Evolutionary conservation across 2,113 vertebrate genomes (phyloP), one percentile per base, ranked within the genome.

Genomic region (Hyla sarda): DNA sequence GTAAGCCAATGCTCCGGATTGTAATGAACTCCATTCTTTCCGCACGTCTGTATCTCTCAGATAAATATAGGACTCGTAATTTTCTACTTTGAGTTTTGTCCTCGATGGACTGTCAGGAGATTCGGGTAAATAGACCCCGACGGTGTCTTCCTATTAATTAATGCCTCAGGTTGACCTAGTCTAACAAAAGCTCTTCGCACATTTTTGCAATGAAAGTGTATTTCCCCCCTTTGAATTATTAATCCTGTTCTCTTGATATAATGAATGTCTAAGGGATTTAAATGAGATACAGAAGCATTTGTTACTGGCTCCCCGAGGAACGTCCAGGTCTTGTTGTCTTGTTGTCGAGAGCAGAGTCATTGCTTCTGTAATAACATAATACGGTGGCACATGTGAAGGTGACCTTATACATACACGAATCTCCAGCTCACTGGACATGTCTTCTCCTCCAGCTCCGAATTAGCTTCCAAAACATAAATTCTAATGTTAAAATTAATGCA

Each of bases 231-330:
- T 73, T 87, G 67, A 72, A 87, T 82, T 81, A 87, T 62, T 82
- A 87, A 87, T 87, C 84, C 17, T 50, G 37, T 73, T 37, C 77
- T 87, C 78, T 73, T 87, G 85, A 58, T 87, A 87, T 87, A 87
- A 87, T 87, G 85, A 87, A 87, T 81, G 78, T 87, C 85, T 82
- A 48, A 81, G 84, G 84, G 84, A 86, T 81, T 80, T 80, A 80
- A 86, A 86, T 86, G 41, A 78, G 85, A 82, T 87, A 87, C 84
- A 86, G 84, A 81, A 54, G 62, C 84, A 87, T 87, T 87, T 82
- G 78, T 87, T 87, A 87, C 45, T 7, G 6, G 19, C 45, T 82
- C 85, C 77, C 85, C 45, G 5, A 60, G 85, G 85, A 87, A 30
- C 72, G 17, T 62, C 56, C 16, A 1, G 37, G 34, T 41, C 67